Percentiles rank a stretch among this genome's conserved stretches.
phyloP scores from a whole-genome alignment of 2,113 vertebrate genomes.

The Gallinago jamesoni region DNA sequence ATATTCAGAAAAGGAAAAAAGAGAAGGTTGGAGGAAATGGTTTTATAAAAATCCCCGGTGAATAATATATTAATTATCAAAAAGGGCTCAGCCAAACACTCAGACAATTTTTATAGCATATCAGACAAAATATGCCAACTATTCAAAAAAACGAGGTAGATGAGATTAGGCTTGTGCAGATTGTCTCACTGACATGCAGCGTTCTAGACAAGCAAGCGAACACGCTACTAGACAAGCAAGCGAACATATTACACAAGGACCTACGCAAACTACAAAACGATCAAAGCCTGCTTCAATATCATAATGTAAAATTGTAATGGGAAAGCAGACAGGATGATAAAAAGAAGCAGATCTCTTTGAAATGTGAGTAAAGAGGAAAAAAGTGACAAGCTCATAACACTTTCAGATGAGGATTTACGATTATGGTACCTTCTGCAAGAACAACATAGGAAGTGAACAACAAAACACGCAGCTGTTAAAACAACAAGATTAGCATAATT shows the following conservation, averaged over 20 bases:
- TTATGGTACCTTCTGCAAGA: not conserved
- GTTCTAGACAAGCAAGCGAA: constrained; percentile 44
- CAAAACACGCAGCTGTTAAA: not conserved
- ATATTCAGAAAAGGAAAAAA: not conserved
- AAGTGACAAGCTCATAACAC: constrained; percentile 43
- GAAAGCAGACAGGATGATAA: constrained; percentile 63
- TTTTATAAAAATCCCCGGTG: not conserved
- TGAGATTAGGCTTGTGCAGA: constrained; percentile 16
- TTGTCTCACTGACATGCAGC: constrained; percentile 41
- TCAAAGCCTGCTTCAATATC: constrained; percentile 71
- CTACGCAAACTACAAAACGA: constrained; percentile 67
- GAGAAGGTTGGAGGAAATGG: not conserved
- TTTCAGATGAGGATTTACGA: constrained; percentile 55
- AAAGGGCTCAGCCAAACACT: constrained; percentile 20
- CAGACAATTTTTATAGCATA: constrained; percentile 15
- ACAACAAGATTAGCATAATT: constrained; percentile 4
- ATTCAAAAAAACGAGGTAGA: constrained; percentile 15
- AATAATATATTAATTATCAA: constrained; percentile 39
- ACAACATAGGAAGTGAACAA: constrained; percentile 1
- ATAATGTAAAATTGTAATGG: constrained; percentile 66
- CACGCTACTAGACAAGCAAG: constrained; percentile 44
- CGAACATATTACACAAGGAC: constrained; percentile 46
- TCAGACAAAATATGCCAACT: constrained; percentile 46
- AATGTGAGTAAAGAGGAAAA: constrained; percentile 35
- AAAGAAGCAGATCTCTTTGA: constrained; percentile 70